phyloP scores from a whole-genome alignment of 2,888 invertebrate species.

The Phasia obesa region DNA sequence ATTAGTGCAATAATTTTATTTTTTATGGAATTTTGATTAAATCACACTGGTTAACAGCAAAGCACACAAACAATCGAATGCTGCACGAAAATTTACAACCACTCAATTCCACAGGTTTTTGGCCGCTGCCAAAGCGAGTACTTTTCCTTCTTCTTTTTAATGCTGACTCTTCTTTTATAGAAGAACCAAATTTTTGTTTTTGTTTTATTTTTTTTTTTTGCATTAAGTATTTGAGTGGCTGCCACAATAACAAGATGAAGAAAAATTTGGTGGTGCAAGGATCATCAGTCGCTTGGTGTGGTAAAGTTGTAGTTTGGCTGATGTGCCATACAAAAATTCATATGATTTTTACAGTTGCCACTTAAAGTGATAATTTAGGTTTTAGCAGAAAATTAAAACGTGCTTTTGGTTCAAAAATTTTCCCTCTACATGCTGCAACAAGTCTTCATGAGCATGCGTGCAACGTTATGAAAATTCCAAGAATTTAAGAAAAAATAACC shows the following conservation, averaged over 20 bases:
- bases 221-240: constrained; percentile 37
- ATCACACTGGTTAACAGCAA: constrained; percentile 68
- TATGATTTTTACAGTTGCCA: constrained; percentile 69
- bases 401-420: constrained; percentile 55
- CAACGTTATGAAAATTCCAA: constrained; percentile 65
- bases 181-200: constrained; percentile 6
- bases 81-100: constrained; percentile 20
- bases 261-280: constrained; percentile 44
- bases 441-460: constrained; percentile 57
- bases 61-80: constrained; percentile 49
- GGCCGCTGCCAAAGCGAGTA: constrained; percentile 19
- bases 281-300: constrained; percentile 4
- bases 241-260: constrained; percentile 45
- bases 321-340: constrained; percentile 59
- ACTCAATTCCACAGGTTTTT: constrained; percentile 14
- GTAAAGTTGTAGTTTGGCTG: constrained; percentile 27
- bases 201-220: constrained; percentile 8
- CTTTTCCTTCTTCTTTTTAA: neutral
- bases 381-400: constrained; percentile 69
- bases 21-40: constrained; percentile 72
- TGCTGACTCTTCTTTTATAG: constrained; percentile 17
- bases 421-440: constrained; percentile 15
- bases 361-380: constrained; percentile 71
- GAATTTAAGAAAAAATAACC: constrained; percentile 42
- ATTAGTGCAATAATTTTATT: constrained; percentile 71